phyloP scores from a whole-genome alignment of 1,140 invertebrate genomes.

The Mylabris phalerata region DNA sequence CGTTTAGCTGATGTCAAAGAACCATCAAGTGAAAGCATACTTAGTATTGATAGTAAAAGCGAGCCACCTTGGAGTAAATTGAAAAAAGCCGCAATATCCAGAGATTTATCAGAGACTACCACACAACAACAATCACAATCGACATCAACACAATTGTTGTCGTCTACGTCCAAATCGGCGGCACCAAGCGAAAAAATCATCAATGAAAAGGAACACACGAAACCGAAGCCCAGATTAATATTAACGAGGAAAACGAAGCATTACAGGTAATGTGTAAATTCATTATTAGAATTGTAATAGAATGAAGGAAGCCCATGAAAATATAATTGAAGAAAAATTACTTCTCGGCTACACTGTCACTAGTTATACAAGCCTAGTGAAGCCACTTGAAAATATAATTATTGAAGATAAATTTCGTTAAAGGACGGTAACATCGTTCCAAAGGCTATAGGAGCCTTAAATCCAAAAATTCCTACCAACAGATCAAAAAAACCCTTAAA shows the following conservation, averaged over 20 bases:
- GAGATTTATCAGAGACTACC: slow-evolving; percentile 21
- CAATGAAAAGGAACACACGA: slow-evolving; percentile 1
- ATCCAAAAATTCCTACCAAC: background rate
- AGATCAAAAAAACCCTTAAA: background rate
- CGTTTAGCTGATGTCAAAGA: slow-evolving; percentile 1
- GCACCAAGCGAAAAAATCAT: background rate
- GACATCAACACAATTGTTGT: background rate
- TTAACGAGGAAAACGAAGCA: slow-evolving; percentile 49
- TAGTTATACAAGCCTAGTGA: too few species aligned
- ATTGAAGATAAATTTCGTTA: background rate
- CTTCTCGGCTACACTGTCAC: background rate
- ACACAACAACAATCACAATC: background rate
- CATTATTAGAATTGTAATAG: background rate
- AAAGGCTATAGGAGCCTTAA: slow-evolving; percentile 2
- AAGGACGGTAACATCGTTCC: background rate
- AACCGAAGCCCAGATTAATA: slow-evolving; percentile 26
- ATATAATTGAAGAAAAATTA: background rate
- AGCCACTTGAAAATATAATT: background rate
- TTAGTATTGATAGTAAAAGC: slow-evolving; percentile 25
- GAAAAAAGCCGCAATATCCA: slow-evolving; percentile 49
- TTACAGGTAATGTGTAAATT: slow-evolving; percentile 46
- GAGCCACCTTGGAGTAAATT: slow-evolving; percentile 49
- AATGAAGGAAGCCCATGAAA: background rate
- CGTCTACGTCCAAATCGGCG: background rate
- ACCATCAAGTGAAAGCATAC: slow-evolving; percentile 16